Percentiles rank a stretch among this genome's conserved stretches.
Evolutionary conservation across 30 jellyfish, hydroid and myxozoan genomes (phyloP).

Genomic region (Nemopilema nomurai): DNA sequence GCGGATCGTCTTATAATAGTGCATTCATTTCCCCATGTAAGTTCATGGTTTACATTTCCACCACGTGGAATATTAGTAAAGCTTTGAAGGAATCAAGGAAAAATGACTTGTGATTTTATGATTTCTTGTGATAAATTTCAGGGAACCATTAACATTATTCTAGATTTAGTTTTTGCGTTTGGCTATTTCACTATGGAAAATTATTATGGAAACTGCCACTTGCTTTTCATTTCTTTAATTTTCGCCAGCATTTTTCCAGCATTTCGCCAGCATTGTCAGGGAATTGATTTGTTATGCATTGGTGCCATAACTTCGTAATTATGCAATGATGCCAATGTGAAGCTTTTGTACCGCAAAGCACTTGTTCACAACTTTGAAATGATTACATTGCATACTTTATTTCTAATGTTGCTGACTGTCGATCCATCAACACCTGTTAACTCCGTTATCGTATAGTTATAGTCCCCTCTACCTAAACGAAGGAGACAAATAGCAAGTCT

Average conservation of each 20-base stretch:
- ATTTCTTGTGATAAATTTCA: too few species aligned
- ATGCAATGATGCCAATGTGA: too few species aligned
- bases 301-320: not conserved
- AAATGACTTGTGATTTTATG: too few species aligned
- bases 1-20: not conserved
- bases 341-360: too few species aligned
- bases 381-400: not conserved
- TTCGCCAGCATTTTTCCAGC: conserved; percentile 19
- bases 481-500: not conserved
- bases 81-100: too few species aligned
- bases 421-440: not conserved
- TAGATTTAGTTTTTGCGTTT: too few species aligned
- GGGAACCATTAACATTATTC: too few species aligned
- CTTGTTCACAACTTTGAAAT: too few species aligned
- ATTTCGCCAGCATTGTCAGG: too few species aligned
- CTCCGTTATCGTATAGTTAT: not conserved
- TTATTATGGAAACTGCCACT: conserved; percentile 57
- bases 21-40: conserved; percentile 12
- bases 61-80: too few species aligned
- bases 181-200: too few species aligned
- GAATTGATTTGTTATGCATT: too few species aligned
- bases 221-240: conserved; percentile 28
- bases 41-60: not conserved
- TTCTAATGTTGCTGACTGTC: not conserved
- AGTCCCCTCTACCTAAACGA: not conserved